Evolutionary conservation across 2,113 vertebrate species (phyloP).

Genomic region (Hypomesus transpacificus): DNA sequence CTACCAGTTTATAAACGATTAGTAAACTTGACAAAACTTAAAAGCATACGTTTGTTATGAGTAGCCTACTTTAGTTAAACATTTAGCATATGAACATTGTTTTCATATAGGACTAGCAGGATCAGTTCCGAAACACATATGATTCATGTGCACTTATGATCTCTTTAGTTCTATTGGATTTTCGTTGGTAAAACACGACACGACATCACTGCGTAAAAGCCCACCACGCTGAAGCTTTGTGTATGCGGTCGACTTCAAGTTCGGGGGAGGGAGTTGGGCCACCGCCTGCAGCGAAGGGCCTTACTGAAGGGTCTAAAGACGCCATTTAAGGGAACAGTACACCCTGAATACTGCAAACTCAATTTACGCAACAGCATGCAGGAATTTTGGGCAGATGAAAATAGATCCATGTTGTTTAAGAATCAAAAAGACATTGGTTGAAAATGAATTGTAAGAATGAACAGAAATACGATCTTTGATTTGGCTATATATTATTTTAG

Average conservation of each 20-base stretch:
- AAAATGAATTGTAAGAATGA: too few species aligned
- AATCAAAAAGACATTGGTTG: too few species aligned
- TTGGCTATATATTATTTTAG: too few species aligned
- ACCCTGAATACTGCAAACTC: constrained; percentile 63
- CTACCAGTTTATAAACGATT: neutral
- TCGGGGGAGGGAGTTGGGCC: constrained; percentile 66
- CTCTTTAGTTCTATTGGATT: constrained; percentile 2
- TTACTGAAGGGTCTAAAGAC: constrained; percentile 46
- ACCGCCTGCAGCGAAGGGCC: constrained; percentile 19
- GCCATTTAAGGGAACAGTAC: constrained; percentile 40
- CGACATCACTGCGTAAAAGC: constrained; percentile 39
- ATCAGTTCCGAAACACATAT: neutral
- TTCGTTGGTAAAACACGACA: constrained; percentile 27
- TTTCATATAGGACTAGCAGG: neutral
- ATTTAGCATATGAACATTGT: neutral
- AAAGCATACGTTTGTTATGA: neutral
- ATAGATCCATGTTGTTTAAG: neutral
- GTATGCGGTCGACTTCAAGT: constrained; percentile 75
- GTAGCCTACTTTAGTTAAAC: neutral
- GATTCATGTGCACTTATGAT: constrained; percentile 5
- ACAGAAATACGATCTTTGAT: too few species aligned
- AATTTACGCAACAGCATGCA: constrained; percentile 36
- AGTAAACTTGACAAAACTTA: too few species aligned
- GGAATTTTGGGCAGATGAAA: neutral
- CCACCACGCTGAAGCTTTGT: constrained; percentile 69